These are phyloP conservation scores for Carlito syrichta DNA, from an alignment of 2,113 vertebrate genomes.

Conservation along the genomic window DNA sequence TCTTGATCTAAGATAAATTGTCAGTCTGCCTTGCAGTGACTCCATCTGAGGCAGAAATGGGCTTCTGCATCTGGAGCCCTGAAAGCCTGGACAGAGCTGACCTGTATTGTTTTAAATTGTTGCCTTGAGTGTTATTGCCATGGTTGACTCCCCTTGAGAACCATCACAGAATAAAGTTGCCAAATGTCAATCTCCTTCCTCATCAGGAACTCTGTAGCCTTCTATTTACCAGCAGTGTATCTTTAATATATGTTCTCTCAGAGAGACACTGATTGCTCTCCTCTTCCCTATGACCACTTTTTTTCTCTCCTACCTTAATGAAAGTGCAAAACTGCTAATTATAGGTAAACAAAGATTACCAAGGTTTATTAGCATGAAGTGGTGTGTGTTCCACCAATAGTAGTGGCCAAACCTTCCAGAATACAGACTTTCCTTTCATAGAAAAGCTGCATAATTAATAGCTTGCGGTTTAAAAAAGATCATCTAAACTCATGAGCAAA, in stretches of 20 bases:
- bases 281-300: not conserved
- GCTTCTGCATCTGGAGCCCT: not conserved
- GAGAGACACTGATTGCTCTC: not conserved
- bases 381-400: not conserved
- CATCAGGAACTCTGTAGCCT: not conserved
- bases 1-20: not conserved
- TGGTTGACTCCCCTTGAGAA: not conserved
- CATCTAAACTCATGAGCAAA: not conserved
- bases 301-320: not conserved
- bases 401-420: not conserved
- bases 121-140: not conserved
- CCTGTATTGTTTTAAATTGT: not conserved
- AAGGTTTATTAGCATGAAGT: not conserved
- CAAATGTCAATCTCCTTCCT: not conserved
- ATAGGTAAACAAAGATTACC: not conserved
- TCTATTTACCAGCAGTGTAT: not conserved
- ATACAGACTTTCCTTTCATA: not conserved
- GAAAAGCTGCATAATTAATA: constrained; percentile 50
- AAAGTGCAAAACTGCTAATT: constrained; percentile 9
- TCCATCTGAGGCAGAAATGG: not conserved
- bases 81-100: not conserved
- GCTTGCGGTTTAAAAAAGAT: constrained; percentile 32
- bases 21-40: not conserved
- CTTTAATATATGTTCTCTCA: not conserved
- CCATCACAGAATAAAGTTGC: not conserved